Percentiles rank a stretch among this genome's conserved stretches.
These are phyloP conservation scores for Theristicus caerulescens DNA, from an alignment of 2,113 vertebrate genomes.

Conservation along the genomic window DNA sequence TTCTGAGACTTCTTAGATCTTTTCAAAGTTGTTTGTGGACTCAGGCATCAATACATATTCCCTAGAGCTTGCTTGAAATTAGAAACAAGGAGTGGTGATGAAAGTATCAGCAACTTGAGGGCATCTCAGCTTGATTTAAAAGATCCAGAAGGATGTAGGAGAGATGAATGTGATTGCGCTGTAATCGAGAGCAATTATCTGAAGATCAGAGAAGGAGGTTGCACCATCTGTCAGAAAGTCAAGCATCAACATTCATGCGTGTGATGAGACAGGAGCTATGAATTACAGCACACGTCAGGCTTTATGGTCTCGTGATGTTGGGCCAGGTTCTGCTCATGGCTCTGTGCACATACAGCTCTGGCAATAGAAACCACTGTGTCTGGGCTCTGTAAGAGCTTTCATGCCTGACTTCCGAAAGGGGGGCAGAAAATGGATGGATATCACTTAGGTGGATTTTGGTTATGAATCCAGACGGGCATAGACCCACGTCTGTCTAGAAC, in stretches of 20 bases:
- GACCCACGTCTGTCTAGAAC: neutral
- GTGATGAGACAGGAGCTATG: neutral
- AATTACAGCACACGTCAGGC: neutral
- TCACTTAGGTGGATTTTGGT: neutral
- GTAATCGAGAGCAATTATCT: neutral
- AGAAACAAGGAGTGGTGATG: neutral
- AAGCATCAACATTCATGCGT: neutral
- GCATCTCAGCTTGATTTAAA: neutral
- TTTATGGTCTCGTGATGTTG: neutral
- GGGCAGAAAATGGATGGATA: neutral
- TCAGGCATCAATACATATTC: neutral
- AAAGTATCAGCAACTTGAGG: neutral
- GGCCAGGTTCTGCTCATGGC: neutral
- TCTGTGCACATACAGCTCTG: neutral
- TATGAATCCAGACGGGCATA: neutral
- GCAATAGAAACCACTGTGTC: fast-evolving
- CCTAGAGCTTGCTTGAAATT: neutral
- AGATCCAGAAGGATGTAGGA: neutral
- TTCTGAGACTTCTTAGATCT: neutral
- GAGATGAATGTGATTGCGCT: neutral
- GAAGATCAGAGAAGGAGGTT: neutral
- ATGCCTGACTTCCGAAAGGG: neutral
- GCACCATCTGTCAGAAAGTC: neutral
- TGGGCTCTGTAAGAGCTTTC: neutral
- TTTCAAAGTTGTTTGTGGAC: neutral